Evolutionary conservation across 2,113 vertebrate genomes (phyloP), one percentile per base, ranked within the genome.

Genomic region (Malurus cyaneus): DNA sequence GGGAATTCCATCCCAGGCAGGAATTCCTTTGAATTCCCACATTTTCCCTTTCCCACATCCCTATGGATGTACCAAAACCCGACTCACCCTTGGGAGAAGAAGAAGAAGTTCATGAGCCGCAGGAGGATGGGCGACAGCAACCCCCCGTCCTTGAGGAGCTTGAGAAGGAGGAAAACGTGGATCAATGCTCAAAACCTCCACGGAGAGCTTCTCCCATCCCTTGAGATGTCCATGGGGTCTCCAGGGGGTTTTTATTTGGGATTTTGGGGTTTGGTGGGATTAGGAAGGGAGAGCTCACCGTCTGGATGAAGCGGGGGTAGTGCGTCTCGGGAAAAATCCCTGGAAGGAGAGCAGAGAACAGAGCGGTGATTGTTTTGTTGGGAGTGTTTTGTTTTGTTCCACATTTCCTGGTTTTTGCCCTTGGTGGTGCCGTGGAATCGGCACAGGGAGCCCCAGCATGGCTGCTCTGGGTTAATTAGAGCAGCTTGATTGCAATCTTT

Each of bases 251-350:
- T 19, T 65, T 4, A 2, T 41, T 3, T 15, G 49, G 81, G 81
- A 47, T 12, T 4, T 14, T 42, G 32, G 77, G 67, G 4, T 32
- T 57, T 36, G 12, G 49, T 0, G 0, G 2, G 34, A 1, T 5
- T 13, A 2, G 31, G 12, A 18, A 5, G 42, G 52, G 41, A 59
- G 26, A 86, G 96, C 98, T 98, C 96, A 99, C 99, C 96, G 96
- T 98, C 96, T 99, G 99, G 74, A 99, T 96, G 76, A 99, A 96
- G 20, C 98, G 97, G 53, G 99, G 99, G 87, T 98, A 91, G 86
- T 99, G 92, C 0, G 98, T 98, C 96, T 99, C 99, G 4, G 99
- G 99, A 86, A 99, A 99, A 89, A 99, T 97, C 81, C 99, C 99
- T 99, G 95, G 29, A 96, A 83, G 60, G 52, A 53, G 8, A 32